phyloP scores from a whole-genome alignment of 2,797 vertebrate genomes.

The Aeoliscus strigatus region DNA sequence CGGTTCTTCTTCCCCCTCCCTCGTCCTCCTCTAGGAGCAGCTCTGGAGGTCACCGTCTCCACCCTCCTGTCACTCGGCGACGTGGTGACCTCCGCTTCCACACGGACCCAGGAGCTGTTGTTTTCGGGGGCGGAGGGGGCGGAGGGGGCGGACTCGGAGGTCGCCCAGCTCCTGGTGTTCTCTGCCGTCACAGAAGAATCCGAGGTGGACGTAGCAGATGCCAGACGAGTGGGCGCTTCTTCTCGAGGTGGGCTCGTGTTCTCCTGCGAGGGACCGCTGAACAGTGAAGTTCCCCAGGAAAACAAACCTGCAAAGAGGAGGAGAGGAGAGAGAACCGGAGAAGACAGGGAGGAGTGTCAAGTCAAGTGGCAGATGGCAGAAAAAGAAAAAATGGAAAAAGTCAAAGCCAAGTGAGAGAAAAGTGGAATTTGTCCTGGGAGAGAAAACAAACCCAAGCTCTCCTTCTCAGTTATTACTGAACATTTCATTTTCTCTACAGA shows the following conservation, averaged over 20 bases:
- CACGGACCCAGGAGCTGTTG: constrained; percentile 42
- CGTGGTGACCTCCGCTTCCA: constrained; percentile 49
- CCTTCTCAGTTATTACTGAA: too few species aligned
- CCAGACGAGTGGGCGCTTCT: constrained; percentile 44
- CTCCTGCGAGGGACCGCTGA: constrained; percentile 29
- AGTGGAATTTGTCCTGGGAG: neutral
- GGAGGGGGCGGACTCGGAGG: constrained; percentile 36
- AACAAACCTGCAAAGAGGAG: constrained; percentile 51
- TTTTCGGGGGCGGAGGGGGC: constrained; percentile 24
- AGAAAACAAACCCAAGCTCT: too few species aligned
- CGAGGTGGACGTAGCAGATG: constrained; percentile 35
- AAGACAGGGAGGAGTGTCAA: constrained; percentile 25
- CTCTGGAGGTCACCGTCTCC: constrained; percentile 49
- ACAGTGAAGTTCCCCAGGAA: constrained; percentile 57
- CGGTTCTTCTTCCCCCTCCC: constrained; percentile 64
- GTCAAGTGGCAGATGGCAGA: constrained; percentile 18
- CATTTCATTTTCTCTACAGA: too few species aligned
- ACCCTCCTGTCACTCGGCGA: constrained; percentile 38
- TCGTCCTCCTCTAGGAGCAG: constrained; percentile 52
- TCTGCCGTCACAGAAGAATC: constrained; percentile 28
- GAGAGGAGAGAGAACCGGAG: constrained; percentile 2
- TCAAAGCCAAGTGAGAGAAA: constrained; percentile 19
- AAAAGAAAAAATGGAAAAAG: constrained; percentile 16
- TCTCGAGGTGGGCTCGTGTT: constrained; percentile 28
- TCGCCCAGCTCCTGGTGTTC: constrained; percentile 22